A percentile compares a stretch with the other conserved stretches of the same genome.
Evolutionary conservation across 2,888 invertebrate species (phyloP).

Genomic region (Opisthograptis luteolata): DNA sequence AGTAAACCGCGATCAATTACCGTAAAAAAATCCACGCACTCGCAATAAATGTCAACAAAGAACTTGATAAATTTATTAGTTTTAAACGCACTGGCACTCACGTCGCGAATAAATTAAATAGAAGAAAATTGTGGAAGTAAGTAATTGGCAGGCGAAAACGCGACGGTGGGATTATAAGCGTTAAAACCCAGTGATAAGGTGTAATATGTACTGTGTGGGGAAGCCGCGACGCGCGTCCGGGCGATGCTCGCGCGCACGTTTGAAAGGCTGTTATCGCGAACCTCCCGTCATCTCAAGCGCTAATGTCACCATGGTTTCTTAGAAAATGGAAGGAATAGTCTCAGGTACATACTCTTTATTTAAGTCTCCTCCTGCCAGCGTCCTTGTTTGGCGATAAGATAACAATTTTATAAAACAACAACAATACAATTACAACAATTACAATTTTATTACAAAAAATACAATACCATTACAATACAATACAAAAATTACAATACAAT

Average conservation of each 20-base stretch:
- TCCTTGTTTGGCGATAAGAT: too few species aligned
- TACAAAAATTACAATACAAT: too few species aligned
- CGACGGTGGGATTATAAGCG: constrained; percentile 3
- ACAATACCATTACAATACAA: too few species aligned
- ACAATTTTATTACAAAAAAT: too few species aligned
- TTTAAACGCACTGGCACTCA: constrained; percentile 6
- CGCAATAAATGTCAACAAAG: constrained; percentile 19
- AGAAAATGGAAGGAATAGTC: neutral
- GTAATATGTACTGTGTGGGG: neutral
- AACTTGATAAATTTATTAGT: constrained; percentile 1
- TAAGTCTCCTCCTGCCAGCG: too few species aligned
- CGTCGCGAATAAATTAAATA: constrained; percentile 2
- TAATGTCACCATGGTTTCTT: constrained; percentile 40
- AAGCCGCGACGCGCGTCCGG: constrained; percentile 60
- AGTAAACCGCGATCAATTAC: constrained; percentile 5
- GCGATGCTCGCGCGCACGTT: constrained; percentile 68
- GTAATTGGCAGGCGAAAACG: too few species aligned
- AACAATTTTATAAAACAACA: too few species aligned
- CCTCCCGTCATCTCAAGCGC: constrained; percentile 36
- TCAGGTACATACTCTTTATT: too few species aligned
- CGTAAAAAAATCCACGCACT: constrained; percentile 20
- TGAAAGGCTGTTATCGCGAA: constrained; percentile 71
- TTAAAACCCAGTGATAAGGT: constrained; percentile 14
- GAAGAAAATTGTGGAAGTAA: too few species aligned
- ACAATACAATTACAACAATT: too few species aligned